Evolutionary conservation across 2,888 invertebrate genomes (phyloP), one percentile per base, ranked within the genome.

Genomic region (Schizotus pectinicornis): DNA sequence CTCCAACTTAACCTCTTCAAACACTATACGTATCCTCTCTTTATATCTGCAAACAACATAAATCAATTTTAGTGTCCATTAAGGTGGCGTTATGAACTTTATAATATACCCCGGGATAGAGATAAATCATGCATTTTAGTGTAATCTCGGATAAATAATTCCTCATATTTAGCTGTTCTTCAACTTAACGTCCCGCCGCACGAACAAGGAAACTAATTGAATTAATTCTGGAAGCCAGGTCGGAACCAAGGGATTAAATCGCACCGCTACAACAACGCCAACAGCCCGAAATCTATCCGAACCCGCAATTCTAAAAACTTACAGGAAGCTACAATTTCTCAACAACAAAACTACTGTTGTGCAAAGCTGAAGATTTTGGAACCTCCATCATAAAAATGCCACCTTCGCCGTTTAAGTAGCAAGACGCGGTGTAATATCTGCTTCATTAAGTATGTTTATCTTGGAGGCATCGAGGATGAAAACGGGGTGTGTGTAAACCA

Each of bases 11-110:
- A 91, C 84, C 81, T 92, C 90, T 79, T 93, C 92, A 74, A 95
- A 93, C 11, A 91, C 84, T 67, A 94, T 81, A 75, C 91, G 88
- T 67, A 95, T 90, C 64, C 91, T 83, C 80, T 92, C 91, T 74
- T 87, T 88, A 71, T 85, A 83, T 76, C 90, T 90, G 85, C 66
- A 87, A 86, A 70, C 50, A 63, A 68, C 55, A 68, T 71, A 72
- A 68, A 70, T 70, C 67, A 67, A 65, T 65, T 68, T 69, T 59
- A 67, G 62, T 67, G 64, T 61, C 68, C 59, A 67, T 66, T 65
- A 65, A 65, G 61, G 62, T 48, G n/a, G 31, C 43, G 49, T 47
- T 60, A 56, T 56, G 56, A 51, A 59, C 51, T 59, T 59, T 60
- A 62, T 65, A 66, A 65, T 65, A 61, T 59, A 66, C 59, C 62